Conservation (phyloP, 2,888 invertebrate genomes). For the Aspidapion aeneum region DNA sequence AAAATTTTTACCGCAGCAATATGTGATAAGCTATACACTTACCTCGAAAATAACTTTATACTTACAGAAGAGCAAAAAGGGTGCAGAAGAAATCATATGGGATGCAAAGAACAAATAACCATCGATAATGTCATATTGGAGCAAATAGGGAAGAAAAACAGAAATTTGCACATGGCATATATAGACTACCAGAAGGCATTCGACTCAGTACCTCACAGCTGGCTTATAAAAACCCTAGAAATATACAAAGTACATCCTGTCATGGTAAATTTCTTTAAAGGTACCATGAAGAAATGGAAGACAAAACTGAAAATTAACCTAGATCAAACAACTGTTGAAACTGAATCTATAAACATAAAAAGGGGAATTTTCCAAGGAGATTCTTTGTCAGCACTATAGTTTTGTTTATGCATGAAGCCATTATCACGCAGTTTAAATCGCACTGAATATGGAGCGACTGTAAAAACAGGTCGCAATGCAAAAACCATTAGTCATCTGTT, state of each 20-base stretch:
- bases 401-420: neutral
- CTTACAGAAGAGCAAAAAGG: constrained; percentile 7
- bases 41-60: neutral
- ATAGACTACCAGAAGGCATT: constrained; percentile 7
- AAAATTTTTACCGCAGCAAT: constrained; percentile 2
- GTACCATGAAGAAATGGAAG: neutral
- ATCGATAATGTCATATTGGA: neutral
- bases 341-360: neutral
- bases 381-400: neutral
- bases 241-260: neutral
- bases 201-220: neutral
- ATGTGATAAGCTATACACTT: neutral
- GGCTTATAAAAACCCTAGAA: neutral
- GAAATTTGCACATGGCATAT: neutral
- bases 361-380: constrained; percentile 4
- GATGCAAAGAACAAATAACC: constrained; percentile 4
- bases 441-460: neutral
- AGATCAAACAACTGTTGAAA: neutral
- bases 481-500: neutral
- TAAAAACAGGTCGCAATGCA: neutral
- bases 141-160: neutral
- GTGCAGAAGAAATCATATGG: neutral
- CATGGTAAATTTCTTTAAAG: neutral
- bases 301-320: neutral
- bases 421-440: neutral